A percentile compares a stretch with the other conserved stretches of the same genome.
Evolutionary conservation across 2,113 vertebrate species (phyloP).

Genomic region (Columba janthina): DNA sequence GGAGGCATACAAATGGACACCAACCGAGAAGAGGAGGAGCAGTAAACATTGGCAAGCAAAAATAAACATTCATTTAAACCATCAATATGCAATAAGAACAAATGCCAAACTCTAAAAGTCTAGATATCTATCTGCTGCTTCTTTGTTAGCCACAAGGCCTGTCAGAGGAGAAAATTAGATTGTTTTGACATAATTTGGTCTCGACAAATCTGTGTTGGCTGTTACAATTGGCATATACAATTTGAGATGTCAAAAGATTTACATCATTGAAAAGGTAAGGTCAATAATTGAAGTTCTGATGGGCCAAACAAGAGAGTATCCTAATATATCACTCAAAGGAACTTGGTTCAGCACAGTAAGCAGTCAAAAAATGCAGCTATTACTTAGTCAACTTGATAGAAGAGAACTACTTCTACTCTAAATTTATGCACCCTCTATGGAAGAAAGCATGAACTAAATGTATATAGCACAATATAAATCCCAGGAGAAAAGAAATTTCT

Average conservation of each 20-base stretch:
- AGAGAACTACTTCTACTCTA: slow-evolving; percentile 9
- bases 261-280: slow-evolving; percentile 48
- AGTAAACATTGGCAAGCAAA: not conserved
- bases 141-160: slow-evolving; percentile 43
- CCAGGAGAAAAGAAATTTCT: slow-evolving; percentile 37
- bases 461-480: slow-evolving; percentile 26
- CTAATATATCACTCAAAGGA: slow-evolving; percentile 53
- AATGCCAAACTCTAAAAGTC: slow-evolving; percentile 16
- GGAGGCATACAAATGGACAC: not conserved
- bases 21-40: not conserved
- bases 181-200: slow-evolving; percentile 61
- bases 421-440: not conserved
- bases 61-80: slow-evolving; percentile 11
- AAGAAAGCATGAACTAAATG: not conserved
- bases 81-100: slow-evolving; percentile 27
- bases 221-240: slow-evolving; percentile 51
- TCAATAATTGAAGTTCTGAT: slow-evolving; percentile 51
- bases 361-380: not conserved
- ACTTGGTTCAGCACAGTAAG: not conserved
- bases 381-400: slow-evolving; percentile 21
- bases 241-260: slow-evolving; percentile 71
- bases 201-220: slow-evolving; percentile 30
- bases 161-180: slow-evolving; percentile 53
- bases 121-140: slow-evolving; percentile 12
- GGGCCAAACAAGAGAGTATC: slow-evolving; percentile 32